phyloP scores from a whole-genome alignment of 2,888 invertebrate species.

The Sinopyrophorus schimmeli region DNA sequence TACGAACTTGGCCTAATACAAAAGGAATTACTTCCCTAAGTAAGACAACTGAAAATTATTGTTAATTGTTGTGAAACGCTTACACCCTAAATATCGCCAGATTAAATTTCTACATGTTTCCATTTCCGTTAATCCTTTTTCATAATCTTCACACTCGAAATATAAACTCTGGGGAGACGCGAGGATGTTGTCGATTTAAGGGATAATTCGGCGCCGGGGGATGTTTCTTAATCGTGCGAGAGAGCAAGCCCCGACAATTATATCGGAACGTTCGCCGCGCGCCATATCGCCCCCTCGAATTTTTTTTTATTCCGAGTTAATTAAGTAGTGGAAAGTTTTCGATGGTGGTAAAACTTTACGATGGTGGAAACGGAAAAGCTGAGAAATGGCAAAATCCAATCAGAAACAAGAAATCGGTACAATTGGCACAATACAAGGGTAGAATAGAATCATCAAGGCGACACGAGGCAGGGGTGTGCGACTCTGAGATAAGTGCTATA shows the following conservation, averaged over 20 bases:
- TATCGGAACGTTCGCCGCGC: too few species aligned
- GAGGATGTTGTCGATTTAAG: slow-evolving; percentile 11
- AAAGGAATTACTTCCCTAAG: too few species aligned
- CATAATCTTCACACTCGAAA: slow-evolving; percentile 4
- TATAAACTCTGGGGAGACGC: slow-evolving; percentile 8
- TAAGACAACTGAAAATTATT: too few species aligned
- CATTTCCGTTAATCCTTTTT: slow-evolving; percentile 11
- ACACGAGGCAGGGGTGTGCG: slow-evolving; percentile 38
- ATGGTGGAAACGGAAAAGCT: slow-evolving; percentile 8
- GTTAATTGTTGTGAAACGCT: neutral
- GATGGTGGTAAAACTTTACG: slow-evolving; percentile 7
- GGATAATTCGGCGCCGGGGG: slow-evolving; percentile 11
- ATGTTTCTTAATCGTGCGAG: slow-evolving; percentile 11
- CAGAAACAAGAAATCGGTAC: slow-evolving; percentile 45
- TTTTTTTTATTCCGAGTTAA: slow-evolving; percentile 2
- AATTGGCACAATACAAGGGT: slow-evolving; percentile 43
- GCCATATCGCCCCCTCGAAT: too few species aligned
- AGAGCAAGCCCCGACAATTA: slow-evolving; percentile 8
- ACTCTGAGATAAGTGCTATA: slow-evolving; percentile 42
- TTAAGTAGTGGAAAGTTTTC: too few species aligned
- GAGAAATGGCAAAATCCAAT: slow-evolving; percentile 37
- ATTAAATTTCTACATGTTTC: slow-evolving; percentile 3
- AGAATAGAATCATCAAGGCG: slow-evolving; percentile 42
- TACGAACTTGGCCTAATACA: too few species aligned
- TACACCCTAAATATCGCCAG: neutral